Evolutionary conservation across 2,888 invertebrate genomes (phyloP), one percentile per base, ranked within the genome.

Genomic region (Hypomecis punctinalis): DNA sequence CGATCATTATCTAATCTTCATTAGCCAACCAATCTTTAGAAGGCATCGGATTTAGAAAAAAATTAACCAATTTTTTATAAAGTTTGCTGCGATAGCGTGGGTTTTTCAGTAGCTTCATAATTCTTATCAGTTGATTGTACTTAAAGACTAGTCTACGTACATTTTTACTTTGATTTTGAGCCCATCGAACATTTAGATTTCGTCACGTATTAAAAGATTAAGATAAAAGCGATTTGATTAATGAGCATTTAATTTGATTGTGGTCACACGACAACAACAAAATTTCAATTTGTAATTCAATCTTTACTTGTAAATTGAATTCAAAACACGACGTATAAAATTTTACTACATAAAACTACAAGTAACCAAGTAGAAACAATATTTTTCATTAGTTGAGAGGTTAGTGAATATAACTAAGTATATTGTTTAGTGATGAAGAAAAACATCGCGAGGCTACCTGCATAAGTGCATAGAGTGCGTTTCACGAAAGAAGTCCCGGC

Each of bases 1-100:
- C 61, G 45, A 33, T 54, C 11, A 55, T 60, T 45, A 71, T 69
- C 69, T 67, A 43, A 63, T 55, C 55, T 13, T 56, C 59, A 70
- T 67, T 47, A 63, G 60, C 5, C 36, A 40, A 40, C 8, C 36
- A 62, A 55, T 51, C 55, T 42, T 37, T 37, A 48, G 23, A 42
- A 10, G 23, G 53, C 8, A 8, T 46, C 10, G 33, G 4, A 9
- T 11, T 52, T 37, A 42, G 33, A 42, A 13, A 45, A 51, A n/a
- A 55, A 49, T 49, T 55, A 8, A 23, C 53, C 11, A 43, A 33
- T 35, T 37, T 13, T 37, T 11, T 37, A 13, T 37, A 8, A 11
- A 37, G 8, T 11, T 9, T 6, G 13, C 13, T 39, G 8, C 7
- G 51, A 51, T 51, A 51, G 23, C 9, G 11, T 51, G 51, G 51